Evolutionary conservation across 2,888 invertebrate species (phyloP), one percentile per base, ranked within the genome.

Genomic region (Pyrgus malvae): DNA sequence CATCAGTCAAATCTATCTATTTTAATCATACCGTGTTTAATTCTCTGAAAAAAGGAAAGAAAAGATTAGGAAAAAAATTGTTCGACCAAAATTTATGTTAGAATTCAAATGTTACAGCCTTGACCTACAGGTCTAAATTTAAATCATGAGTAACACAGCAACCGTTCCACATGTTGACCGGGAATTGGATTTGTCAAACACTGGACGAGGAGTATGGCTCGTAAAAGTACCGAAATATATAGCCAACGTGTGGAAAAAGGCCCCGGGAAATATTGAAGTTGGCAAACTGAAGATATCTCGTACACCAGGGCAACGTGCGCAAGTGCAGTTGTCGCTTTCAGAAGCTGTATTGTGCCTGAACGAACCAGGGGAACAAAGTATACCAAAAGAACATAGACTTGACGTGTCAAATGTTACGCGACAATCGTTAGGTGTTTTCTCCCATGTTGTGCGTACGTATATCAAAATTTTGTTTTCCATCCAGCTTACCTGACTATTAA

Each of bases 171-270:
- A 95, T 63, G 91, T 93, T 45, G 96, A 96, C 72, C 92, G 94
- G 62, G 96, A 96, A 79, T 91, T 98, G 61, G 98, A 98, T 89
- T 91, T 97, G 48, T 95, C 96, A 12, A 97, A 97, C 78, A 95
- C 97, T 12, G 95, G 95, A 12, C 92, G 98, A 69, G 98, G 98
- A 57, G 97, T 99, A 8, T 99, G 99, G 99, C 92, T 99, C 5
- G 99, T 99, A 0, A 99, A 99, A 89, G 95, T 95, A 7, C 99
- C 99, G 0, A 99, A 99, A 88, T 99, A 99, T 80, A 95, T 99
- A 66, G 96, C 98, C 3, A 96, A 96, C 69, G 95, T 96, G 90
- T 99, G 99, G 99, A 96, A 97, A 75, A 97, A 96, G 77, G 94
- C 97, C 6, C 93, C 95, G n/a, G 95, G 96, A 37, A 96, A 96